Conservation (phyloP, 2,888 invertebrate species). For the Apoda limacodes region DNA sequence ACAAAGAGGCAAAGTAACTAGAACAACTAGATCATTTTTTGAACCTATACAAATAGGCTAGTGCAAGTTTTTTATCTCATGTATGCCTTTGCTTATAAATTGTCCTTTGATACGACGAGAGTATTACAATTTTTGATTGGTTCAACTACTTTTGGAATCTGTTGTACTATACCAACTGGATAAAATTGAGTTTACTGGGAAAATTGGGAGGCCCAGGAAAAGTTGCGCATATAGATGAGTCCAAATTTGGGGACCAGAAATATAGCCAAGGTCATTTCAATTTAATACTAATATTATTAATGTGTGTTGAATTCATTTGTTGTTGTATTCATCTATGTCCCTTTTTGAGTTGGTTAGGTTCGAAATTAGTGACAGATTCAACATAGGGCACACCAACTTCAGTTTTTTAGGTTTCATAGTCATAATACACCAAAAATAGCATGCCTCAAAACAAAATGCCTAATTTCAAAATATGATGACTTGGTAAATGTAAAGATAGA, state of each 20-base stretch:
- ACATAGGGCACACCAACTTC: too few species aligned
- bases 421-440: too few species aligned
- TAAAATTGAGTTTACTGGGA: slow-evolving; percentile 5
- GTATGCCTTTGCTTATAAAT: slow-evolving; percentile 5
- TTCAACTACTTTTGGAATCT: slow-evolving; percentile 17
- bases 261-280: slow-evolving; percentile 7
- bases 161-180: slow-evolving; percentile 16
- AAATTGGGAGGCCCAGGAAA: slow-evolving; percentile 20
- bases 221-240: slow-evolving; percentile 20
- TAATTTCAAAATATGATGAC: too few species aligned
- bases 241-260: slow-evolving; percentile 18
- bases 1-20: background rate
- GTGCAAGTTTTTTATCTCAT: slow-evolving; percentile 8
- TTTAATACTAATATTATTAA: background rate
- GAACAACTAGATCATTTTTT: slow-evolving; percentile 9
- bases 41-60: slow-evolving; percentile 9
- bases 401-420: slow-evolving; percentile 19
- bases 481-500: too few species aligned
- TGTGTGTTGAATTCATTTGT: background rate
- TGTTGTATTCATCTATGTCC: too few species aligned
- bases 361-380: too few species aligned
- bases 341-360: too few species aligned
- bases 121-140: slow-evolving; percentile 11
- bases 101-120: slow-evolving; percentile 1
- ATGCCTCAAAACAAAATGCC: too few species aligned